Conservation (phyloP, 92 coral and sea anemone species). For the Palythoa grandiflora region DNA sequence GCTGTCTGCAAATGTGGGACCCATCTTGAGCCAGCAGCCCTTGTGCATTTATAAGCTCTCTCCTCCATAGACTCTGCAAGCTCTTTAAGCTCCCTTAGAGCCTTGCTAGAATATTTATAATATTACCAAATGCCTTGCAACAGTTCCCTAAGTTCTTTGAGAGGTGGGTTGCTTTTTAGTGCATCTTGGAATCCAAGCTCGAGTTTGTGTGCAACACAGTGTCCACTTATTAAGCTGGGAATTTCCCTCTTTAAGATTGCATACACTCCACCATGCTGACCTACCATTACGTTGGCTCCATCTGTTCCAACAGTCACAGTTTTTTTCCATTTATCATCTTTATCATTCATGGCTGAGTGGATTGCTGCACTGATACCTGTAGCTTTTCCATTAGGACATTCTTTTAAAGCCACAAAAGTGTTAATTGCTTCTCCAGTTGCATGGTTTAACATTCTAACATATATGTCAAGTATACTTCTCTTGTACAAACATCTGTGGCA, state of each 20-base stretch:
- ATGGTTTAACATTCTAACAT: too few species aligned
- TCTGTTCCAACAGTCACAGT: conserved; percentile 10
- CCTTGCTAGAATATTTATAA: conserved; percentile 52
- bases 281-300: background rate
- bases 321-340: too few species aligned
- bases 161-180: conserved; percentile 41
- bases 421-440: too few species aligned
- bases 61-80: conserved; percentile 59
- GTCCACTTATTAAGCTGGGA: conserved; percentile 45
- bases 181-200: conserved; percentile 61
- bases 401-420: too few species aligned
- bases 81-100: conserved; percentile 56
- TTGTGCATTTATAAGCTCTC: background rate
- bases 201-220: conserved; percentile 60
- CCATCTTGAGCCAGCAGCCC: conserved; percentile 55
- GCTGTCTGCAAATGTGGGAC: conserved; percentile 46
- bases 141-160: conserved; percentile 55
- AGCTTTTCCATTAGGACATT: background rate
- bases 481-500: too few species aligned
- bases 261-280: conserved; percentile 9
- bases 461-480: too few species aligned
- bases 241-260: background rate
- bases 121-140: conserved; percentile 59
- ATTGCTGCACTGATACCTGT: conserved; percentile 19
- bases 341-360: background rate